These are phyloP conservation scores for Hermetia illucens DNA, from an alignment of 1,140 invertebrate genomes.

Conservation along the genomic window DNA sequence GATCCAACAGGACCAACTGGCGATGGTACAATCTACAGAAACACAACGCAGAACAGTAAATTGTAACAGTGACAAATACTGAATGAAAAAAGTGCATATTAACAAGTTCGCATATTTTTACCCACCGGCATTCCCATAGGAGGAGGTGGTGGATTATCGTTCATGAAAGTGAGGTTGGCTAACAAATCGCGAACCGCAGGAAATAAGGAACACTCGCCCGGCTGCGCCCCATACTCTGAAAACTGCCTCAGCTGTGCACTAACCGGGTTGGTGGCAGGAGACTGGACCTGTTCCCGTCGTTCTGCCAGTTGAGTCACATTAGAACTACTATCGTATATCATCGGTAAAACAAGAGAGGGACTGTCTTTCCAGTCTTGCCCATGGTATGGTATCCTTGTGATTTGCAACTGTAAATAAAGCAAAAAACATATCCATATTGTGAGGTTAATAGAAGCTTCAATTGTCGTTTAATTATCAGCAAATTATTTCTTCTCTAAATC, in stretches of 20 bases:
- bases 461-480: no score
- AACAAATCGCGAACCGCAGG: conserved; percentile 76
- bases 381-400: conserved; percentile 53
- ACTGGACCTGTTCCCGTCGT: conserved; percentile 48
- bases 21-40: conserved; percentile 17
- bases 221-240: conserved; percentile 42
- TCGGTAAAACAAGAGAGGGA: conserved; percentile 66
- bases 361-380: conserved; percentile 51
- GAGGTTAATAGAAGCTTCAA: no score
- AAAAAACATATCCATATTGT: conserved; percentile 7
- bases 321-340: conserved; percentile 74
- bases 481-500: background rate
- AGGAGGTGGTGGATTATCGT: conserved; percentile 41
- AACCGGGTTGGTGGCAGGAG: conserved; percentile 46
- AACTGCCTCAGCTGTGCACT: conserved; percentile 51
- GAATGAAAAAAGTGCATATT: conserved; percentile 3
- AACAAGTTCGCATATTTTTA: conserved; percentile 8
- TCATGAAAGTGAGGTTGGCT: conserved; percentile 59
- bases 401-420: conserved; percentile 52
- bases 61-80: conserved; percentile 2
- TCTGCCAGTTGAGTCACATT: conserved; percentile 80
- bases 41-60: conserved; percentile 4
- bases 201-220: conserved; percentile 72
- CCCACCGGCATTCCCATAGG: conserved; percentile 15
- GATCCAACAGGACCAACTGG: conserved; percentile 32